Conservation (phyloP, 2,797 vertebrate genomes). For the Semaprochilodus insignis region DNA sequence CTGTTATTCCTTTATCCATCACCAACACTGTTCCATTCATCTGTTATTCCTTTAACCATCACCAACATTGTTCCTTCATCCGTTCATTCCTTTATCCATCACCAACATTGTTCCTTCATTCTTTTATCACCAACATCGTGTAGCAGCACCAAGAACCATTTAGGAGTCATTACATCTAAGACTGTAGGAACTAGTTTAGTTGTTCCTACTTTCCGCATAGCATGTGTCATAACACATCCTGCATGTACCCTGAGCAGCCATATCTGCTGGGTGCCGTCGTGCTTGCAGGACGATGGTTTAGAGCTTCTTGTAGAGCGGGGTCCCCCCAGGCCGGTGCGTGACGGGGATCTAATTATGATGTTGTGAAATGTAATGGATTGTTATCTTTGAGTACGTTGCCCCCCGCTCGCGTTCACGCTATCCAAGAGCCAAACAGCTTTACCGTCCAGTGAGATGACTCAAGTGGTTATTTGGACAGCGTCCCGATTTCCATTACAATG, state of each 20-base stretch:
- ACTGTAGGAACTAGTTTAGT: not conserved
- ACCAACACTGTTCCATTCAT: too few relatives aligned
- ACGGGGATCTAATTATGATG: constrained; percentile 66
- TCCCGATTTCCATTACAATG: constrained; percentile 77
- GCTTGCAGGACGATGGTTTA: constrained; percentile 26
- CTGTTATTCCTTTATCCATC: too few relatives aligned
- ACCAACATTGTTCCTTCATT: not conserved
- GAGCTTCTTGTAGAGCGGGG: constrained; percentile 55
- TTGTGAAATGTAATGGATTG: constrained; percentile 74
- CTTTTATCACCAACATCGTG: not conserved
- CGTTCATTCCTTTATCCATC: too few relatives aligned
- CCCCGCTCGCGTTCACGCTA: constrained; percentile 68
- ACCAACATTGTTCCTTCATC: too few relatives aligned
- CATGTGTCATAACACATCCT: constrained; percentile 18
- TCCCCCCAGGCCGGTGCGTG: constrained; percentile 58
- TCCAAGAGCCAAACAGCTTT: constrained; percentile 68
- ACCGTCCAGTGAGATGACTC: constrained; percentile 73
- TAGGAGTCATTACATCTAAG: not conserved
- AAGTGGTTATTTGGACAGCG: constrained; percentile 73
- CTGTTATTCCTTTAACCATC: too few relatives aligned
- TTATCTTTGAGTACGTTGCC: constrained; percentile 67
- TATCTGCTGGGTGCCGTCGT: constrained; percentile 22
- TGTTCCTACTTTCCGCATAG: not conserved
- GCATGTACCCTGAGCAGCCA: not conserved
- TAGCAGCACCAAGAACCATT: not conserved